phyloP scores from a whole-genome alignment of 2,888 invertebrate species.

The Fragum sueziense region DNA sequence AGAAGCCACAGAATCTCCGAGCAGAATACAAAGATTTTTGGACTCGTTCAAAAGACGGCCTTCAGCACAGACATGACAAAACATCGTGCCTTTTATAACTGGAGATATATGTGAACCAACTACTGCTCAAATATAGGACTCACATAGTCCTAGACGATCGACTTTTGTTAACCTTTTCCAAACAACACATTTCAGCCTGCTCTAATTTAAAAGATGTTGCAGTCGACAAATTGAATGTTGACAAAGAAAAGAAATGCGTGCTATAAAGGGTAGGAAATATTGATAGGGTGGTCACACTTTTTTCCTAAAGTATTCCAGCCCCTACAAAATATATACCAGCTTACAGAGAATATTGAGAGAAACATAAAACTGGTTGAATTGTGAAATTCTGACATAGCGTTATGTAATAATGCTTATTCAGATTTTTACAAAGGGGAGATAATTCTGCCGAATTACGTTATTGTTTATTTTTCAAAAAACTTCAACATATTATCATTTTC shows the following conservation, averaged over 20 bases:
- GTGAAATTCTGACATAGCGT: too few relatives aligned
- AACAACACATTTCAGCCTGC: background rate
- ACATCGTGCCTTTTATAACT: background rate
- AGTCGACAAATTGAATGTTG: background rate
- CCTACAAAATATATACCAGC: too few relatives aligned
- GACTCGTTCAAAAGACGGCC: slow-evolving; percentile 37
- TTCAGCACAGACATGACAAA: slow-evolving; percentile 21
- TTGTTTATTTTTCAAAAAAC: too few relatives aligned
- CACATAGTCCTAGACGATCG: background rate
- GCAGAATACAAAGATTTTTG: slow-evolving; percentile 49
- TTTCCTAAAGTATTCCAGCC: too few relatives aligned
- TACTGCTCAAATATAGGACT: too few relatives aligned
- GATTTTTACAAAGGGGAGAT: too few relatives aligned
- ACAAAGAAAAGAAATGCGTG: background rate
- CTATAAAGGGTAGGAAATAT: background rate
- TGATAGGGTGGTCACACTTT: too few relatives aligned
- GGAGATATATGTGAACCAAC: too few relatives aligned
- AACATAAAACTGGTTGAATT: too few relatives aligned
- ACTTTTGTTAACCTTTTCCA: background rate
- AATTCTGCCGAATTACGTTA: too few relatives aligned
- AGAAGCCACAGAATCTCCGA: slow-evolving; percentile 20
- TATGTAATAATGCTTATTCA: too few relatives aligned
- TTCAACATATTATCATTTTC: background rate
- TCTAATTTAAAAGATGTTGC: background rate
- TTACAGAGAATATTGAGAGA: too few relatives aligned